Conservation (phyloP, 2,888 invertebrate genomes). For the Diarsia mendica region DNA sequence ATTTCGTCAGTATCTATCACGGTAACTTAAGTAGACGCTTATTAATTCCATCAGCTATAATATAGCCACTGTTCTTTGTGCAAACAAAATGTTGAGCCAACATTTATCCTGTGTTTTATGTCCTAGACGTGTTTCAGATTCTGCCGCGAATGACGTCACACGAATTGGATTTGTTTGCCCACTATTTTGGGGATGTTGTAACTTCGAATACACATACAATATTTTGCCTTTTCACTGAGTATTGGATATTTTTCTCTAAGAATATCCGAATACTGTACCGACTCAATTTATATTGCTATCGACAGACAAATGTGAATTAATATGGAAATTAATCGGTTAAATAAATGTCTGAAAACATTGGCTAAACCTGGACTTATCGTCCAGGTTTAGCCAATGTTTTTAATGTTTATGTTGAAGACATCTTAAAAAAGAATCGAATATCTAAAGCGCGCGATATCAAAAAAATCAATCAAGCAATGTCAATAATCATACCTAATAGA, state of each 20-base stretch:
- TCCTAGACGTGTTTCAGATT: constrained; percentile 37
- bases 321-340: neutral
- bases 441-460: neutral
- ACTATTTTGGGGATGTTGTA: constrained; percentile 21
- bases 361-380: too few relatives aligned
- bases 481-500: neutral
- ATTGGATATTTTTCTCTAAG: neutral
- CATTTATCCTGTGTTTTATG: constrained; percentile 44
- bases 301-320: too few relatives aligned
- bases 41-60: too few relatives aligned
- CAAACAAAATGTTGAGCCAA: constrained; percentile 30
- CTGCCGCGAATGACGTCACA: constrained; percentile 16
- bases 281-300: too few relatives aligned
- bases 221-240: neutral
- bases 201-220: neutral
- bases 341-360: neutral
- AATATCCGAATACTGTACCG: too few relatives aligned
- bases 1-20: too few relatives aligned
- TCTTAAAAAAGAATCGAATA: neutral
- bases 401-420: too few relatives aligned
- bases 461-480: neutral
- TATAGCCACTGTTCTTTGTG: too few relatives aligned
- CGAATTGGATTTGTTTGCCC: constrained; percentile 24
- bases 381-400: too few relatives aligned
- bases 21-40: too few relatives aligned